These are phyloP conservation scores for Decapterus maruadsi DNA, from an alignment of 2,797 vertebrate genomes.

Conservation along the genomic window DNA sequence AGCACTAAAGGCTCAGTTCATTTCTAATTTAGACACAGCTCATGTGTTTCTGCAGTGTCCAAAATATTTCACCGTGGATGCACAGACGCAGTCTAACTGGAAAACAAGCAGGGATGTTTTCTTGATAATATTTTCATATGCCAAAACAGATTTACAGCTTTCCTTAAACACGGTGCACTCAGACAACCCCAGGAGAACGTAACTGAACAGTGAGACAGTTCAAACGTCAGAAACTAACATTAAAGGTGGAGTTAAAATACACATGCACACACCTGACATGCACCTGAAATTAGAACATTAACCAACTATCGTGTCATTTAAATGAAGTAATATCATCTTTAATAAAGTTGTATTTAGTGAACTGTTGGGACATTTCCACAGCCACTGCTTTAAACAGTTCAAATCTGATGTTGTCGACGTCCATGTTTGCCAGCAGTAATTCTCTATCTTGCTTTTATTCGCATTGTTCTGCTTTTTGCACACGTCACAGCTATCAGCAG, in stretches of 20 bases:
- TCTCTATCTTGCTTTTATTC: neutral
- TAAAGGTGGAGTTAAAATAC: neutral
- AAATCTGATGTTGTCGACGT: neutral
- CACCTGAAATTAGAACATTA: neutral
- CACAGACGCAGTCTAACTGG: neutral
- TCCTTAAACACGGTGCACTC: neutral
- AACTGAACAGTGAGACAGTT: neutral
- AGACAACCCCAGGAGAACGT: no score
- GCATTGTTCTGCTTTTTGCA: neutral
- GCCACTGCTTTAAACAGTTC: neutral
- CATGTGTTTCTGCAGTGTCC: neutral
- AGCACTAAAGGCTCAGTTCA: neutral
- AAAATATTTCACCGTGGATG: neutral
- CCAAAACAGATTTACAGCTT: neutral
- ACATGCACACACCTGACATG: neutral
- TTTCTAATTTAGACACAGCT: slow-evolving; percentile 5
- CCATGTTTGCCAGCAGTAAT: neutral
- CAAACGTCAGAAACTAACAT: neutral
- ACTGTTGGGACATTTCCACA: neutral
- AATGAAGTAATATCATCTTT: no score
- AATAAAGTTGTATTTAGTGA: no score
- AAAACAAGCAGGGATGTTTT: neutral
- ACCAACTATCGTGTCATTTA: no score
- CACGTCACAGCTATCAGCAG: no score
- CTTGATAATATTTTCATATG: no score